Base-by-base conservation (phyloP, 2,113 vertebrate genomes). In the Anseranas semipalmata region DNA sequence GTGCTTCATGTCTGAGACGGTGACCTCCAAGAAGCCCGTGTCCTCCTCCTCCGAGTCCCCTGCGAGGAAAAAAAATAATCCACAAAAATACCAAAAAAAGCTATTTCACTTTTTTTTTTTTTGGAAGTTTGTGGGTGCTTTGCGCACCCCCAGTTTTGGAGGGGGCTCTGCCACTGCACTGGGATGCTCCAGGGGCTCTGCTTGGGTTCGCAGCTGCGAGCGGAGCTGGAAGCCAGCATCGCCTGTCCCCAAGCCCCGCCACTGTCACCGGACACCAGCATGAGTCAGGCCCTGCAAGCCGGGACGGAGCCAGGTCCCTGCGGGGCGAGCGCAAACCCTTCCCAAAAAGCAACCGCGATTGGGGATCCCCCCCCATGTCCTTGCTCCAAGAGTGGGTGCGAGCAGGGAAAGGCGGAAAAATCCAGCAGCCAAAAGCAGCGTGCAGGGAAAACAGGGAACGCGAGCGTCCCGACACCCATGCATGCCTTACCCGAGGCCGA, bases 1-100 rank as follows among this genome's bases (percentile, higher is more conserved):
- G 74, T 99, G 99, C 92, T 98, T 99, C 81, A 98, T 90, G 39
- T 99, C 99, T 0, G 98, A 98, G 82, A 99, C 97, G 0, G 98
- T 97, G 78, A 99, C 98, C 90, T 99, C 99, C 97, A 99, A 96
- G 97, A 99, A 99, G 0, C 99, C 99, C 30, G 98, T 98, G 80
- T 99, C 99, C 88, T 99, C 98, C 89, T 98, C 99, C 95, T 99
- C 99, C 0, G 97, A 98, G 75, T 99, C 99, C 78, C 99, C 99
- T 99, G 98, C 17, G 5, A 32, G 55, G 32, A 7, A 19, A 20
- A 14, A 33, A 4, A 48, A 45, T 12, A 16, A 39, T 17, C 4
- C 35, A n/a, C 21, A 84, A 59, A 45, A 67, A 85, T 30, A 11
- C 37, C 41, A 33, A 41, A 66, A 33, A 41, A 13, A 17, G 7